phyloP scores from a whole-genome alignment of 2,888 invertebrate genomes.

The Himalopsyche anomala region DNA sequence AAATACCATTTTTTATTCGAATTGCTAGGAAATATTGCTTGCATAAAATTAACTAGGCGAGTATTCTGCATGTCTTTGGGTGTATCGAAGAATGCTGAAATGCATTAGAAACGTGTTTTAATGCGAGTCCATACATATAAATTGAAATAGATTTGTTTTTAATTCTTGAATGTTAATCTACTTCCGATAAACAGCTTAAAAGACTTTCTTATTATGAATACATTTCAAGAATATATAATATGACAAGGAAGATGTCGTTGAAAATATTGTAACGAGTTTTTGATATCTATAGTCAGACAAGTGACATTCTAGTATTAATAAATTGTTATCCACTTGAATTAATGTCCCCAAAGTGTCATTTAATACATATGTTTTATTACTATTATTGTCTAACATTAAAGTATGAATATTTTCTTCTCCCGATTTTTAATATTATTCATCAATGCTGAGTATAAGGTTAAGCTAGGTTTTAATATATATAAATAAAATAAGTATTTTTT shows the following conservation, averaged over 20 bases:
- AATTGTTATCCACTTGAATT: too few species aligned
- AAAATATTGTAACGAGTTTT: background rate
- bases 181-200: background rate
- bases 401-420: too few species aligned
- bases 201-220: background rate
- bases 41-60: background rate
- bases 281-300: background rate
- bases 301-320: too few species aligned
- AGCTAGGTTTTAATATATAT: too few species aligned
- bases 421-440: too few species aligned
- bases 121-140: background rate
- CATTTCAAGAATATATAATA: background rate
- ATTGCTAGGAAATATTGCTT: background rate
- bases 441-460: too few species aligned
- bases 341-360: too few species aligned
- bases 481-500: too few species aligned
- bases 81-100: background rate
- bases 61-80: background rate
- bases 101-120: slow-evolving; percentile 3
- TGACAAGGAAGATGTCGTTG: background rate
- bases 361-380: too few species aligned
- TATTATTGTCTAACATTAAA: too few species aligned
- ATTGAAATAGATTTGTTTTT: background rate
- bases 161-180: slow-evolving; percentile 13
- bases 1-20: too few species aligned